Evolutionary conservation across 2,888 invertebrate genomes (phyloP), one percentile per base, ranked within the genome.

Genomic region (Melangyna quadrimaculata): DNA sequence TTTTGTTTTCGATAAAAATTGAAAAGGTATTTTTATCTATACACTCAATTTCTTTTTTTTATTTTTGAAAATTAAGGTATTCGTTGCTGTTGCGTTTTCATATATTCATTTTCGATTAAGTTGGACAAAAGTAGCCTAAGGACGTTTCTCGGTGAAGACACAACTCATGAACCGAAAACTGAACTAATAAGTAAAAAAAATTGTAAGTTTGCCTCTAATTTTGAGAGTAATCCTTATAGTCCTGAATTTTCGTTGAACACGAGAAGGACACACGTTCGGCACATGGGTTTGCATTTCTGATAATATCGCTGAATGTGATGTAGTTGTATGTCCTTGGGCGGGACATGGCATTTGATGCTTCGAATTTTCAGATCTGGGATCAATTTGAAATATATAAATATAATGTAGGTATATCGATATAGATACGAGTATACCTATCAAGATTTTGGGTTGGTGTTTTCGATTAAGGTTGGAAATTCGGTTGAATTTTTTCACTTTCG

Each of bases 41-140:
- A 48, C 9, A 32, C 22, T 0, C n/a, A 40, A 4, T 14, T 14
- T 37, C 9, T 4, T 40, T 4, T 63, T 55, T 63, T 7, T 29
- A 35, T 65, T 69, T 69, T 27, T 17, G 40, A 32, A 75, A 84
- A 79, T 74, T 72, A 75, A 84, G 74, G 80, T 51, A 71, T 17
- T 22, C 12, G 51, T 40, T 57, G 48, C 43, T 84, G 53, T n/a
- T 40, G 7, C 35, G 35, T 3, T 75, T 79, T 71, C 79, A 61
- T 48, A 6, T 48, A 14, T 75, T 48, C 45, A 48, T 71, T 84
- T 84, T 84, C 71, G 71, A 84, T 75, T 84, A 84, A 84, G 74
- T 84, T 79, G 48, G 84, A 71, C 32, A 37, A n/a, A 35, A 9
- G 7, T 69, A 48, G 71, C 80, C 71, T 37, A 24, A 22, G 57